Evolutionary conservation across 2,888 invertebrate species (phyloP), one percentile per base, ranked within the genome.

Genomic region (Diabrotica balteata): DNA sequence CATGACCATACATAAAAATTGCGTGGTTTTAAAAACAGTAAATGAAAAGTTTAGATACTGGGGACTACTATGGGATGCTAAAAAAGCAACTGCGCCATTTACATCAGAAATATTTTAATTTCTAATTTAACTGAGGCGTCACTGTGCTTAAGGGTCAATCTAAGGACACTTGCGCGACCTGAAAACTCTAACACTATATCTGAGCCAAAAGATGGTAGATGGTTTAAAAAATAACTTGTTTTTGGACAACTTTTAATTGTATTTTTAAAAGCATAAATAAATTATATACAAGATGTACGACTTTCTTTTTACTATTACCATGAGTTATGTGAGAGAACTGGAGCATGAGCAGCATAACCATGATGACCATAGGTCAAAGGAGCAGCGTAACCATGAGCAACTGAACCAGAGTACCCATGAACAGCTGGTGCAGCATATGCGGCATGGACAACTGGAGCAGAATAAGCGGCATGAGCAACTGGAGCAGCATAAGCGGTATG

Each of bases 221-320:
- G 1, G 17, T 17, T 17, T 17, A 1, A 17, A 17, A 17, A 17
- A 17, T 17, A 17, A 17, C 17, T 17, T 17, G 2, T 17, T 32
- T 32, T 32, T 32, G 5, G 32, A 32, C 32, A 32, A 32, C 5
- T 0, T 32, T 32, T 42, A 22, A 45, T 52, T 51, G 9, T 7
- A 8, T 53, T 46, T n/a, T 7, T 45, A 51, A 8, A 42, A 42
- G 10, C 2, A 59, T 59, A 53, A 52, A 59, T 59, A 59, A 17
- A 53, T 46, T 59, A 65, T 59, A 65, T 49, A 45, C 44, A 43
- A 45, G 11, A 50, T 10, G 44, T 11, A 10, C 17, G 43, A 50
- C 9, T 7, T 11, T 8, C 86, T 52, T 52, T 7, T 70, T 86
- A 85, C 7, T 86, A 86, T 73, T 86, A 86, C 80, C 87, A 87